Conservation (phyloP, 2,797 vertebrate species). For the Gymnothorax javanicus region DNA sequence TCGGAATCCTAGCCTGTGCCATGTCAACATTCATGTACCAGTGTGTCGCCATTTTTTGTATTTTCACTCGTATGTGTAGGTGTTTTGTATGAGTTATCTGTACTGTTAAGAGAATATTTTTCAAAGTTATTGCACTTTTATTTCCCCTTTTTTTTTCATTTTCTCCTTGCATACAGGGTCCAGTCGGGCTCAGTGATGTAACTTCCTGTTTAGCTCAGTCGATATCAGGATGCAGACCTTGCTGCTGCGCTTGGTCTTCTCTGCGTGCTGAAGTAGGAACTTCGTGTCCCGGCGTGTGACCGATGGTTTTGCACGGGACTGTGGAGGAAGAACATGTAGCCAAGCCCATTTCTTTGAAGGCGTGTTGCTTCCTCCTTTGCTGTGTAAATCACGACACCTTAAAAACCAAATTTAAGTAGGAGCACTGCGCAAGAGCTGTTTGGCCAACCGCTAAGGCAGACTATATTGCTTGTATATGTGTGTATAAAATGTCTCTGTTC, state of each 20-base stretch:
- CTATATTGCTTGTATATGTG: not conserved
- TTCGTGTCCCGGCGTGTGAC: not conserved
- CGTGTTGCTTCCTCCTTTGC: not conserved
- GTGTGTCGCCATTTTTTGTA: not conserved
- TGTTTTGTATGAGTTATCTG: not conserved
- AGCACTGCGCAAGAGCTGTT: not conserved
- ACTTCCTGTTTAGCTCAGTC: not conserved
- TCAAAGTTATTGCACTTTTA: conserved; percentile 27
- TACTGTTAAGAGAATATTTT: conserved; percentile 9
- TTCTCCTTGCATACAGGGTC: conserved; percentile 4
- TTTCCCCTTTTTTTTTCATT: conserved; percentile 1
- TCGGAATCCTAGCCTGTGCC: not conserved
- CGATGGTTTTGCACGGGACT: not conserved
- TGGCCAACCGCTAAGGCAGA: not conserved
- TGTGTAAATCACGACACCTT: no score
- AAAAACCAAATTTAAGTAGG: not conserved
- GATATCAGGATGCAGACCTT: not conserved
- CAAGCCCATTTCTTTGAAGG: not conserved
- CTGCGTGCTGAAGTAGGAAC: not conserved
- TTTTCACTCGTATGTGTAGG: not conserved
- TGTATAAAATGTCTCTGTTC: not conserved
- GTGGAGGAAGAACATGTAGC: not conserved
- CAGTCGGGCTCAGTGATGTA: not conserved
- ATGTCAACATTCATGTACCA: not conserved
- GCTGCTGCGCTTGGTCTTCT: not conserved